Conservation (phyloP, 1,140 invertebrate species). For the Liolophura sinensis region DNA sequence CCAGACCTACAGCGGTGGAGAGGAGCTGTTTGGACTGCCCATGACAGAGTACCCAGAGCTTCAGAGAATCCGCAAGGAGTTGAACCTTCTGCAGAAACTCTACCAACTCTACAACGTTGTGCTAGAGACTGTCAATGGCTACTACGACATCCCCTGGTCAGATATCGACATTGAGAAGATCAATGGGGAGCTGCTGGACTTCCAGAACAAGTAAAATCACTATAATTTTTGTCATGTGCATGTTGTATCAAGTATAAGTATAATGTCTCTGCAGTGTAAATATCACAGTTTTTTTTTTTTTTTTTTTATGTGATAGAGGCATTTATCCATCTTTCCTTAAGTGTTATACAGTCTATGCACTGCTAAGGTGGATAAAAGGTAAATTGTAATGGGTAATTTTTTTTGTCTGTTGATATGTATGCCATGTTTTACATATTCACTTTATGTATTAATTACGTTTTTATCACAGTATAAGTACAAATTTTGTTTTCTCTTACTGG, state of each 20-base stretch:
- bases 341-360: no score
- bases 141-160: conserved; percentile 95
- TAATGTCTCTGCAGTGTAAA: not conserved
- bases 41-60: conserved; percentile 91
- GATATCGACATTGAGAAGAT: conserved; percentile 98
- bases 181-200: conserved; percentile 95
- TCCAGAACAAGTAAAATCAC: conserved; percentile 80
- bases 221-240: not conserved
- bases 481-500: not conserved
- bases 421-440: no score
- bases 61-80: conserved; percentile 86
- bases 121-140: conserved; percentile 92
- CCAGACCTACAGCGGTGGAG: conserved; percentile 90
- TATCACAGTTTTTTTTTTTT: no score
- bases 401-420: not conserved
- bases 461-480: not conserved
- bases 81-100: conserved; percentile 92
- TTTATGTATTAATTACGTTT: not conserved
- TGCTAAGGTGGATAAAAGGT: no score
- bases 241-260: not conserved
- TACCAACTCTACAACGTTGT: conserved; percentile 97
- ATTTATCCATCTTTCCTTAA: not conserved
- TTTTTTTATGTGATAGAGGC: not conserved
- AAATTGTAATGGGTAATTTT: no score
- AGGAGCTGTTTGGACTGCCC: conserved; percentile 90